Base-by-base conservation (phyloP, 2,113 vertebrate genomes). In the Chaetorhynchus papuensis region DNA sequence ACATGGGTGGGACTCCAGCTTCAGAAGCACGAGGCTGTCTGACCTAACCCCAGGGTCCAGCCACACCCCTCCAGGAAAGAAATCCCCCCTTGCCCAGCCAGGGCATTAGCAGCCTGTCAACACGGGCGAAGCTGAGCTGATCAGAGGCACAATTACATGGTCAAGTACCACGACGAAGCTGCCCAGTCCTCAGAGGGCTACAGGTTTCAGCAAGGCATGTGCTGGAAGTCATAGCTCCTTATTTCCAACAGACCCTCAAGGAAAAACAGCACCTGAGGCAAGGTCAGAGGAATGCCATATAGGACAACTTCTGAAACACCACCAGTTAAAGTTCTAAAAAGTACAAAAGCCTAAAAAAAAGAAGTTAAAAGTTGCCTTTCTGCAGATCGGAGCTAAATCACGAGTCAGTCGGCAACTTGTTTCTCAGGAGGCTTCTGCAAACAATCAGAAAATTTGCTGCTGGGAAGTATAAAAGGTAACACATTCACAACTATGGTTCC, bases 401-500 rank as follows among this genome's bases (percentile, higher is more conserved):
- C 47, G 57, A 63, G 19, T 77, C 31, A 49, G 9, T 37, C 0
- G 0, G 24, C 14, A 53, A 24, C 28, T 54, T 1, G 0, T 56
- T 75, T 82, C 66, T 65, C 74, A 60, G 47, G 26, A 76, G 31
- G 16, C 45, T 15, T 74, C 23, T 3, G 2, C 11, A 17, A 83
- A 22, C 33, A 76, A 47, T 7, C 52, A 47, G n/a, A n/a, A 15
- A 30, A 31, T 80, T 80, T 80, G 59, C 52, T 82, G 41, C 39
- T 60, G 41, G 37, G 20, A 80, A 53, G 24, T 37, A 64, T 28
- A 49, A 83, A 77, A 68, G 15, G 28, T 27, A 91, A 60, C 11
- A 27, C 24, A 57, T 33, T 72, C 44, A 20, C 41, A 76, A 1
- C 39, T 17, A 8, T 10, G 27, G 24, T 47, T 64, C 33, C 22